Conservation (phyloP, 2,888 invertebrate species). For the Antitype chi region DNA sequence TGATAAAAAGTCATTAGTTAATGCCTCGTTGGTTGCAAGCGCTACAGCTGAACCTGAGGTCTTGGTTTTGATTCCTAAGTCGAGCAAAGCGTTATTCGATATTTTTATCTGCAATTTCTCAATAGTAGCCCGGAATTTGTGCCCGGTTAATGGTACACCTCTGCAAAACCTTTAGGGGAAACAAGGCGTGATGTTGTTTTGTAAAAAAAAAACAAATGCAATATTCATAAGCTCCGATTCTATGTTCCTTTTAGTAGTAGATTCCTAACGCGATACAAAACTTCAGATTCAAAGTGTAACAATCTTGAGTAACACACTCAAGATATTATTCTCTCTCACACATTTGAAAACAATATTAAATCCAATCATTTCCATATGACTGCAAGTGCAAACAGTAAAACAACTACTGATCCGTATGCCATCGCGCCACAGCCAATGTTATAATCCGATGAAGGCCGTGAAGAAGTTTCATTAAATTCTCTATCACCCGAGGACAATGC, state of each 20-base stretch:
- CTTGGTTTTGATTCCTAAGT: no score
- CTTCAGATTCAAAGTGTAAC: background rate
- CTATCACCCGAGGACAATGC: constrained; percentile 86
- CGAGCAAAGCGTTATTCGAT: no score
- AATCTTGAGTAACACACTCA: background rate
- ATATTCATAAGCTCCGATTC: background rate
- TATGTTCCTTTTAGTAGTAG: background rate
- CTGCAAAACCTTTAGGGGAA: no score
- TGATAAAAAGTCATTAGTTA: background rate
- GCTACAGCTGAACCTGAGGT: no score
- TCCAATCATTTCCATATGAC: constrained; percentile 57
- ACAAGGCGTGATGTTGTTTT: no score
- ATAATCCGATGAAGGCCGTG: constrained; percentile 80
- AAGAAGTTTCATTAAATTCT: constrained; percentile 87
- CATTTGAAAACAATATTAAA: constrained; percentile 46
- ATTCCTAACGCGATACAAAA: background rate
- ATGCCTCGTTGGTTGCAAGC: no score
- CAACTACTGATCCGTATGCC: constrained; percentile 75
- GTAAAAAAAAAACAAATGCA: no score
- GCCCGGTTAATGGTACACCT: no score
- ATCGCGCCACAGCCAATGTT: constrained; percentile 65
- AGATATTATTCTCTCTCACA: background rate
- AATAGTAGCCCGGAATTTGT: no score
- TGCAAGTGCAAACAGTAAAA: constrained; percentile 74
- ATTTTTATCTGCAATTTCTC: no score